Conservation (phyloP, 2,888 invertebrate species). For the Chouioia cunea region DNA sequence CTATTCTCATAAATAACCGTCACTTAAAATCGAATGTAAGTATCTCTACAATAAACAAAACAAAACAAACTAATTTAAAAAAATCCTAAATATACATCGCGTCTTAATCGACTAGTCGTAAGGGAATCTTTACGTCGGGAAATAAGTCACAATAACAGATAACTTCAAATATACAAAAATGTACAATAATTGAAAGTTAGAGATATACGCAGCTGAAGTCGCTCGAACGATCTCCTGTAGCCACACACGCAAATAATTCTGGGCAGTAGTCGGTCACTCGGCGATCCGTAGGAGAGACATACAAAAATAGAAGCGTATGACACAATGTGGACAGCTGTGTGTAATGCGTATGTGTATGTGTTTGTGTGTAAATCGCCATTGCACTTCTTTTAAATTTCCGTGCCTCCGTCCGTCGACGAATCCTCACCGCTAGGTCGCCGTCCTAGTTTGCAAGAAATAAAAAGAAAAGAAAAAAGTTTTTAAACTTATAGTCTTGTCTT, state of each 20-base stretch:
- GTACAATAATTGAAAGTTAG: too few relatives aligned
- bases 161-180: too few relatives aligned
- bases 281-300: conserved; percentile 20
- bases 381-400: conserved; percentile 35
- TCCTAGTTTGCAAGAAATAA: conserved; percentile 6
- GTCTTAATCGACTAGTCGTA: too few relatives aligned
- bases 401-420: conserved; percentile 41
- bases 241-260: conserved; percentile 11
- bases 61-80: too few relatives aligned
- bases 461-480: too few relatives aligned
- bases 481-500: too few relatives aligned
- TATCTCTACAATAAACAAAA: too few relatives aligned
- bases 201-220: not conserved
- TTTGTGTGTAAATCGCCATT: not conserved
- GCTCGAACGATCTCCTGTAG: conserved; percentile 6
- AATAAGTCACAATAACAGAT: too few relatives aligned
- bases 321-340: not conserved
- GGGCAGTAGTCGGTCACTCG: conserved; percentile 28
- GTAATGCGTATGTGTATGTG: not conserved
- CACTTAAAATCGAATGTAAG: too few relatives aligned
- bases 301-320: conserved; percentile 42
- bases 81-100: too few relatives aligned
- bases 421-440: conserved; percentile 38
- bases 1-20: too few relatives aligned
- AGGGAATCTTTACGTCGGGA: too few relatives aligned